Evolutionary conservation across 2,888 invertebrate species (phyloP), one percentile per base, ranked within the genome.

Genomic region (Aphelenchoides bicaudatus): DNA sequence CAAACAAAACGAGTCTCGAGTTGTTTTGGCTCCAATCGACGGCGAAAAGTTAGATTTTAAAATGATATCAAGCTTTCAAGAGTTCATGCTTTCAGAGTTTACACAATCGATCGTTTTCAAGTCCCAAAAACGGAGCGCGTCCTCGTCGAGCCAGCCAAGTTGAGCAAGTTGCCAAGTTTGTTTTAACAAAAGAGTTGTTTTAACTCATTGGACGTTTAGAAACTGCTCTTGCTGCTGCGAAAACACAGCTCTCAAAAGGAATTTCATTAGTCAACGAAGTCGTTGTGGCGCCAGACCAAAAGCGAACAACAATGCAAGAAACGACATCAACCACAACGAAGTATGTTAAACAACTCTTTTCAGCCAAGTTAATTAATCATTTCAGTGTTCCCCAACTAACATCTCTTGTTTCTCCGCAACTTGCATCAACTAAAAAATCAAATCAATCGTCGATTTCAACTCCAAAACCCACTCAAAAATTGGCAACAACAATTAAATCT

Each of bases 11-110:
- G 51, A 56, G 52, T 34, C 53, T 25, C 43, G 58, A 30, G 56
- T 63, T 28, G 59, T 63, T 13, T 34, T 63, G n/a, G 63, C 63
- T 5, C 63, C 63, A 8, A 49, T 63, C 16, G 61, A 63, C 23
- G 63, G 63, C 0, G 39, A 56, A 16, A 58, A 60, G 63, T 62
- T 21, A 29, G 52, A 8, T 6, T n/a, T 46, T 34, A 2, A 27
- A 3, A 27, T 3, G 10, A 4, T 34, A 13, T 23, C 8, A 29
- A 29, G 37, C 25, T 27, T 16, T 16, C 54, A 23, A 8, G n/a
- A 56, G 25, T 4, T 2, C 19, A 3, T 27, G 23, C 4, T 31
- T 56, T 19, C 10, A 55, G 57, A 38, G 30, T 57, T 5, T 57
- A 57, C 39, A 57, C 57, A 4, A 53, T 38, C 30, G 57, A 57